Conservation (phyloP, 2,888 invertebrate genomes). For the Mesoligia furuncula region DNA sequence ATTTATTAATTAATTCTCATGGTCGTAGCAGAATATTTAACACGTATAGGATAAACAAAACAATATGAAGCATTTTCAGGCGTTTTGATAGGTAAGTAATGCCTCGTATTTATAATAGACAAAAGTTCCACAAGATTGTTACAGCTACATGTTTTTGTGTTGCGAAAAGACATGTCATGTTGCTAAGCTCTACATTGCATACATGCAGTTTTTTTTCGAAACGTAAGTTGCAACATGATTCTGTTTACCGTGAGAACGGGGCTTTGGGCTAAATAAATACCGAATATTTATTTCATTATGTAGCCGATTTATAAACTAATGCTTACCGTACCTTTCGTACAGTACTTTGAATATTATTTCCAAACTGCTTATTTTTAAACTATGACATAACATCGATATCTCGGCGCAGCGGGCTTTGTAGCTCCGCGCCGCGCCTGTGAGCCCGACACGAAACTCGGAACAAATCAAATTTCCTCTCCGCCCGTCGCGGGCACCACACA, state of each 20-base stretch:
- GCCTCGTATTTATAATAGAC: too few species aligned
- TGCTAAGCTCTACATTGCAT: neutral
- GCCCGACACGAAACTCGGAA: conserved; percentile 57
- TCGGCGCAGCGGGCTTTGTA: neutral
- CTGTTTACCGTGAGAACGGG: neutral
- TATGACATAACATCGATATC: conserved; percentile 20
- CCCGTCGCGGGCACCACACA: conserved; percentile 60
- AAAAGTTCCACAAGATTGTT: neutral
- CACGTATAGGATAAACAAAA: neutral
- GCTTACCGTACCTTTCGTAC: neutral
- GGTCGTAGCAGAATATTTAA: neutral
- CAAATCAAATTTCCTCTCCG: conserved; percentile 78
- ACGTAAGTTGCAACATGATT: neutral
- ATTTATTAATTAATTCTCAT: neutral
- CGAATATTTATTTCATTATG: neutral
- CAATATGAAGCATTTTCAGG: neutral
- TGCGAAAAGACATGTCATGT: neutral
- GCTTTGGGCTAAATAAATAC: neutral
- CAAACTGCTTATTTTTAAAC: conserved; percentile 13
- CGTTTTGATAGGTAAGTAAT: too few species aligned
- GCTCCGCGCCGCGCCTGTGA: conserved; percentile 7
- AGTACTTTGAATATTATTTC: conserved; percentile 10
- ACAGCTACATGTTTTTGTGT: neutral
- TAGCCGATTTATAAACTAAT: conserved; percentile 5
- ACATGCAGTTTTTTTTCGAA: neutral